A percentile compares a stretch with the other conserved stretches of the same genome.
phyloP scores from a whole-genome alignment of 1,140 invertebrate species.

The Drusus annulatus region DNA sequence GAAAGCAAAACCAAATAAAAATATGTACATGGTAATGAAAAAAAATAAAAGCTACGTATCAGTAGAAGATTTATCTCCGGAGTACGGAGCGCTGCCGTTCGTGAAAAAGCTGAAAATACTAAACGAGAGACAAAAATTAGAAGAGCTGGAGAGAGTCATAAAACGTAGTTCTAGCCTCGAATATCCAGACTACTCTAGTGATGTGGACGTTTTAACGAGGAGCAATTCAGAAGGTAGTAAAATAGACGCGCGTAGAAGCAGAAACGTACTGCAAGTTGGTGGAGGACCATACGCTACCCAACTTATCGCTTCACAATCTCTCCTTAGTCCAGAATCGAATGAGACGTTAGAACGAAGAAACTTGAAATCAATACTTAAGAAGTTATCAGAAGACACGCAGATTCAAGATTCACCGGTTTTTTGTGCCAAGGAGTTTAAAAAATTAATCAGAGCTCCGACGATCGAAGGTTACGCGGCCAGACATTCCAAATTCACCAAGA shows the following conservation, averaged over 20 bases:
- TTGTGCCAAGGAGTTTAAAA: slow-evolving; percentile 74
- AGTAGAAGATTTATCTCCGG: slow-evolving; percentile 89
- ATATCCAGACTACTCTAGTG: slow-evolving; percentile 77
- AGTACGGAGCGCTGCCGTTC: slow-evolving; percentile 89
- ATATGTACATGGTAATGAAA: slow-evolving; percentile 64
- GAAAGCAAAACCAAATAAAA: slow-evolving; percentile 54
- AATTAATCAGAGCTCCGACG: slow-evolving; percentile 83
- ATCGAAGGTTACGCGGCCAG: slow-evolving; percentile 89
- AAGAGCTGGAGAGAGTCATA: slow-evolving; percentile 81
- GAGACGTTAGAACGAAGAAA: slow-evolving; percentile 87
- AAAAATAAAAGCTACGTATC: slow-evolving; percentile 81
- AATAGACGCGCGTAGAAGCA: slow-evolving; percentile 62
- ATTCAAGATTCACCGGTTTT: slow-evolving; percentile 66
- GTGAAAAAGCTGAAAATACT: slow-evolving; percentile 91
- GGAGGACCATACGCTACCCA: slow-evolving; percentile 47
- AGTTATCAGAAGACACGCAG: slow-evolving; percentile 78
- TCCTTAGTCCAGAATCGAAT: slow-evolving; percentile 80
- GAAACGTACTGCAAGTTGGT: not conserved
- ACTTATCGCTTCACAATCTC: slow-evolving; percentile 66
- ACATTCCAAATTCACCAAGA: slow-evolving; percentile 90
- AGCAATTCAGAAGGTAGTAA: slow-evolving; percentile 77
- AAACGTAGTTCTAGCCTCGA: slow-evolving; percentile 86
- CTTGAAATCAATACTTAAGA: slow-evolving; percentile 89
- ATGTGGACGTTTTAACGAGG: slow-evolving; percentile 74
- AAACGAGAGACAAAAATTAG: slow-evolving; percentile 89